Percentiles rank a stretch among this genome's conserved stretches.
These are phyloP conservation scores for Zophobas morio DNA, from an alignment of 1,140 invertebrate species.

Conservation along the genomic window DNA sequence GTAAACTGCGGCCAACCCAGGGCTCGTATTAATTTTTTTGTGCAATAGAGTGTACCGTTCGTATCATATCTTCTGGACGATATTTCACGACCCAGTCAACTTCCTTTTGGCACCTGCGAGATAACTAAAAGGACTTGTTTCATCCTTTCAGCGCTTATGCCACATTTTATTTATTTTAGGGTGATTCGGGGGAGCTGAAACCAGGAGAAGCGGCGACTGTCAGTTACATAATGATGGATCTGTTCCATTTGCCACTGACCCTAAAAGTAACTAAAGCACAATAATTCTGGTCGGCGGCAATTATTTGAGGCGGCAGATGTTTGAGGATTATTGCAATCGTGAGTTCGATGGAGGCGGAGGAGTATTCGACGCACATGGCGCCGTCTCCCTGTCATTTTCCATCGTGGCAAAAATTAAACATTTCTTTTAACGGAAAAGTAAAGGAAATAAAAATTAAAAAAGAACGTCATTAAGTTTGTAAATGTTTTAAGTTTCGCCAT, in stretches of 20 bases:
- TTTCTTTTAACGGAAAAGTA: neutral
- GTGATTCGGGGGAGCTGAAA: neutral
- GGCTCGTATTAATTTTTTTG: slow-evolving; percentile 21
- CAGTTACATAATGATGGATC: slow-evolving; percentile 35
- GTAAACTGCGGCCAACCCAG: slow-evolving; percentile 15
- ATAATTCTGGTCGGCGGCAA: slow-evolving; percentile 34
- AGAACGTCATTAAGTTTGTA: neutral
- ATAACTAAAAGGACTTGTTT: neutral
- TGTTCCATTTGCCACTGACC: slow-evolving; percentile 31
- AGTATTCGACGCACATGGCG: slow-evolving; percentile 32
- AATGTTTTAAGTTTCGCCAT: too few relatives aligned
- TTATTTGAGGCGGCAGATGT: slow-evolving; percentile 38
- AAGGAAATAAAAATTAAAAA: slow-evolving; percentile 9
- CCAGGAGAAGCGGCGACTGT: neutral
- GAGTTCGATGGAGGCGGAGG: slow-evolving; percentile 30
- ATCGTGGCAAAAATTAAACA: slow-evolving; percentile 31
- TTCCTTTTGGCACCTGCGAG: slow-evolving; percentile 1
- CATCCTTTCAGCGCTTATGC: too few relatives aligned
- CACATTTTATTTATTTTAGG: slow-evolving; percentile 18
- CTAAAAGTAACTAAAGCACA: slow-evolving; percentile 43
- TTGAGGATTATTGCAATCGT: slow-evolving; percentile 38
- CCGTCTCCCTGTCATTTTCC: slow-evolving; percentile 12
- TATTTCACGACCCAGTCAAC: slow-evolving; percentile 2
- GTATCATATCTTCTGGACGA: slow-evolving; percentile 16
- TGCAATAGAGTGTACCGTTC: slow-evolving; percentile 14